phyloP scores from a whole-genome alignment of 2,888 invertebrate genomes.

The Harpalus rubripes region DNA sequence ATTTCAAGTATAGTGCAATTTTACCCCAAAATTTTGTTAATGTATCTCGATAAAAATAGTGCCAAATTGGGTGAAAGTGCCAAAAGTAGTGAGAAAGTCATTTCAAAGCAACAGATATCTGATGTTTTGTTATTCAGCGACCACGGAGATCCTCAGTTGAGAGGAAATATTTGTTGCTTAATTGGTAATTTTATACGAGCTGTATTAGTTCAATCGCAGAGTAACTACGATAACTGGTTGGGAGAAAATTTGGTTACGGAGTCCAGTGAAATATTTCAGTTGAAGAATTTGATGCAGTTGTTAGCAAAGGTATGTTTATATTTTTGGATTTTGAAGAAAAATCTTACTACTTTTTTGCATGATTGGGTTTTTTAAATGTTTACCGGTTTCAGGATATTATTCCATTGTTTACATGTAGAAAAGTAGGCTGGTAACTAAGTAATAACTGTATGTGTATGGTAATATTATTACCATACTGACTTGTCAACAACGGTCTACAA shows the following conservation, averaged over 20 bases:
- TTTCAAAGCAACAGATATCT: slow-evolving; percentile 80
- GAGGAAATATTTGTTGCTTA: slow-evolving; percentile 85
- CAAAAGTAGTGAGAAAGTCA: slow-evolving; percentile 68
- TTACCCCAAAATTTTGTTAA: slow-evolving; percentile 86
- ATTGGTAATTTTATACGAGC: slow-evolving; percentile 84
- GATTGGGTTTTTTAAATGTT: too few species aligned
- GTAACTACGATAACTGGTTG: slow-evolving; percentile 80
- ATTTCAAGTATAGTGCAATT: slow-evolving; percentile 87
- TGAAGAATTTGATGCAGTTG: slow-evolving; percentile 79
- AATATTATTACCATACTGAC: too few species aligned
- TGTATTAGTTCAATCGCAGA: slow-evolving; percentile 80
- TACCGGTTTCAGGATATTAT: too few species aligned
- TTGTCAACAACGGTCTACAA: too few species aligned
- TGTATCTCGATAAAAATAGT: slow-evolving; percentile 82
- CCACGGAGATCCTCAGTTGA: slow-evolving; percentile 90
- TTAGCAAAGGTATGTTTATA: slow-evolving; percentile 79
- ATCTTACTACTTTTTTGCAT: background rate
- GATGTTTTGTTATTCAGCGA: slow-evolving; percentile 85
- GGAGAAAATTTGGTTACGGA: slow-evolving; percentile 72
- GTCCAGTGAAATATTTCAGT: slow-evolving; percentile 68
- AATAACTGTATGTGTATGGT: too few species aligned
- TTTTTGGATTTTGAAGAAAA: slow-evolving; percentile 20
- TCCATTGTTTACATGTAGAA: too few species aligned
- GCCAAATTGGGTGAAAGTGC: slow-evolving; percentile 70
- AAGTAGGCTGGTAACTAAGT: too few species aligned